phyloP scores from a whole-genome alignment of 1,140 invertebrate species.

The Drosophila parvula region DNA sequence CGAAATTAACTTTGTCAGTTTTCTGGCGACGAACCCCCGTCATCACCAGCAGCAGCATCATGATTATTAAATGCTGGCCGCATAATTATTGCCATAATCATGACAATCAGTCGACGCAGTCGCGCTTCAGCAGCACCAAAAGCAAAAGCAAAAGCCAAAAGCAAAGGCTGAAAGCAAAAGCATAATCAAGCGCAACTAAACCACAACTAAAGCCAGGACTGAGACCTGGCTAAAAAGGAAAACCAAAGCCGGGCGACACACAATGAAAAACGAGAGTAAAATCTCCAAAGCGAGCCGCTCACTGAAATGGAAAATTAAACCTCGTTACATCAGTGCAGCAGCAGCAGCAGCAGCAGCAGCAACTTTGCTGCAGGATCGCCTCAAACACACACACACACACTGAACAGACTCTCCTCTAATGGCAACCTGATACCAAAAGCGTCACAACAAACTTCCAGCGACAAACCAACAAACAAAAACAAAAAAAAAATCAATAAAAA shows the following conservation, averaged over 20 bases:
- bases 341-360: constrained; percentile 59
- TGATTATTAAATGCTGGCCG: constrained; percentile 54
- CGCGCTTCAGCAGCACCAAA: constrained; percentile 52
- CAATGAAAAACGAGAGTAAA: constrained; percentile 83
- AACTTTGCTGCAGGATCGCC: constrained; percentile 65
- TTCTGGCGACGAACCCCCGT: constrained; percentile 58
- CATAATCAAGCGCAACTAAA: constrained; percentile 75
- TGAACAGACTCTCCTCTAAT: constrained; percentile 50
- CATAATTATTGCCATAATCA: constrained; percentile 67
- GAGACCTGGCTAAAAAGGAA: constrained; percentile 39
- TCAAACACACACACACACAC: constrained; percentile 28
- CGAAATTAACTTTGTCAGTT: constrained; percentile 71
- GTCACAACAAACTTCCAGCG: constrained; percentile 65
- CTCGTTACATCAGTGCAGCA: constrained; percentile 80
- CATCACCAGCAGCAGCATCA: constrained; percentile 42
- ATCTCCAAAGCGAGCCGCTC: constrained; percentile 74
- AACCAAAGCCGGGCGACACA: constrained; percentile 58
- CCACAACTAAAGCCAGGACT: constrained; percentile 41
- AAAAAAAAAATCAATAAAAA: constrained; percentile 46
- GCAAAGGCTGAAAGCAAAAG: constrained; percentile 39
- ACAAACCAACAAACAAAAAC: constrained; percentile 40
- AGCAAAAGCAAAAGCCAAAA: constrained; percentile 23
- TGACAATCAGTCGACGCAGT: constrained; percentile 64
- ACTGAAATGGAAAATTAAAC: constrained; percentile 84
- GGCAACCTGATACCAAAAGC: constrained; percentile 80